Evolutionary conservation across 2,113 vertebrate species (phyloP).

Genomic region (Notarius quadriscutis): DNA sequence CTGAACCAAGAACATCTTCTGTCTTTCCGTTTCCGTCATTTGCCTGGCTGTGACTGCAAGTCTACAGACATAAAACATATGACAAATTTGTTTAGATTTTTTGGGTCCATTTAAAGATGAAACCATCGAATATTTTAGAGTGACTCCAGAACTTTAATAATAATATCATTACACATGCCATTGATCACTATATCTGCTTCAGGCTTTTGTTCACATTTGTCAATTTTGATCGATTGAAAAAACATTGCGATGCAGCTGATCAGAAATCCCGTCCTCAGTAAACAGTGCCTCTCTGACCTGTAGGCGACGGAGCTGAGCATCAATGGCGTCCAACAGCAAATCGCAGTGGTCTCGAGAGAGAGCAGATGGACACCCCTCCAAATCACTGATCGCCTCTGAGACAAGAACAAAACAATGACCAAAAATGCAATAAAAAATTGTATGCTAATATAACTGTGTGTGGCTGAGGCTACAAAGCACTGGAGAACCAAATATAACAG

Average conservation of each 20-base stretch:
- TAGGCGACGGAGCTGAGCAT: conserved; percentile 61
- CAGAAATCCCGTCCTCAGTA: not conserved
- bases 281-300: conserved; percentile 61
- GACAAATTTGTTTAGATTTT: not conserved
- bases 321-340: conserved; percentile 66
- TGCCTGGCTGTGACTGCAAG: not conserved
- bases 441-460: not conserved
- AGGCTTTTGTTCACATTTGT: not conserved
- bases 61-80: conserved; percentile 14
- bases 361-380: not conserved
- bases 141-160: not conserved
- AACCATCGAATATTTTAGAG: not conserved
- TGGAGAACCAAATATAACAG: not conserved
- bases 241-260: not conserved
- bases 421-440: not conserved
- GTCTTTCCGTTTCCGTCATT: not conserved
- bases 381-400: conserved; percentile 47
- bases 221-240: not conserved
- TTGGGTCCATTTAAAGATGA: not conserved
- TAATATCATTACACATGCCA: not conserved
- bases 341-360: conserved; percentile 60
- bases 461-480: not conserved
- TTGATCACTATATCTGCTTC: not conserved
- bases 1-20: conserved; percentile 10
- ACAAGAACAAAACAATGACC: not conserved